These are phyloP conservation scores for Plebejus anna DNA, from an alignment of 2,888 invertebrate species.

Conservation along the genomic window DNA sequence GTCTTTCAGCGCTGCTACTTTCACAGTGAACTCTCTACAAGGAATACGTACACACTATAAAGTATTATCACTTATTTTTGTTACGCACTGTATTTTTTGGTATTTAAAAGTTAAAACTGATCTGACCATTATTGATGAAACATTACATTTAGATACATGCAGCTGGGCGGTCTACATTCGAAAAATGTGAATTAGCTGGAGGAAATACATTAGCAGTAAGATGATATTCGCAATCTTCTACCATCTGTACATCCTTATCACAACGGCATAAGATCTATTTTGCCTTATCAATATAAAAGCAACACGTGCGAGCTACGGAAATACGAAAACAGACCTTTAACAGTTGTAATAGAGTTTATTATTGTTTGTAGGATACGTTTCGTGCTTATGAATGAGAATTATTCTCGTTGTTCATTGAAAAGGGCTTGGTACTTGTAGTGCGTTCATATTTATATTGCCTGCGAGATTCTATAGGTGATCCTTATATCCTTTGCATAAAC, in stretches of 20 bases:
- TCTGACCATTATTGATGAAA: neutral
- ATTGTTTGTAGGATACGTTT: neutral
- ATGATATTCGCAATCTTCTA: conserved; percentile 12
- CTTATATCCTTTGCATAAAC: neutral
- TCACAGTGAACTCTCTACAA: no score
- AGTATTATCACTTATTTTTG: no score
- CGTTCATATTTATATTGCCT: neutral
- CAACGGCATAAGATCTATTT: neutral
- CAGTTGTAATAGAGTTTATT: neutral
- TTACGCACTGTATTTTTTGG: no score
- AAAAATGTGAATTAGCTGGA: conserved; percentile 12
- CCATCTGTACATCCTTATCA: neutral
- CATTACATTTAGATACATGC: neutral
- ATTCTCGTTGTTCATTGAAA: conserved; percentile 23
- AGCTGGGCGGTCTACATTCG: conserved; percentile 19
- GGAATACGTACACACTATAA: no score
- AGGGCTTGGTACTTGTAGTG: neutral
- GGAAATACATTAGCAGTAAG: conserved; percentile 22
- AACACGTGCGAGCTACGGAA: neutral
- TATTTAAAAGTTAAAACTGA: no score
- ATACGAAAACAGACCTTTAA: neutral
- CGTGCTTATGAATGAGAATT: conserved; percentile 18
- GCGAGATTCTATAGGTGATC: neutral
- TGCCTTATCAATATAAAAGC: neutral
- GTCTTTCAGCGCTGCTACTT: no score